Conservation (phyloP, 2,113 vertebrate genomes). For the Argyrosomus japonicus region DNA sequence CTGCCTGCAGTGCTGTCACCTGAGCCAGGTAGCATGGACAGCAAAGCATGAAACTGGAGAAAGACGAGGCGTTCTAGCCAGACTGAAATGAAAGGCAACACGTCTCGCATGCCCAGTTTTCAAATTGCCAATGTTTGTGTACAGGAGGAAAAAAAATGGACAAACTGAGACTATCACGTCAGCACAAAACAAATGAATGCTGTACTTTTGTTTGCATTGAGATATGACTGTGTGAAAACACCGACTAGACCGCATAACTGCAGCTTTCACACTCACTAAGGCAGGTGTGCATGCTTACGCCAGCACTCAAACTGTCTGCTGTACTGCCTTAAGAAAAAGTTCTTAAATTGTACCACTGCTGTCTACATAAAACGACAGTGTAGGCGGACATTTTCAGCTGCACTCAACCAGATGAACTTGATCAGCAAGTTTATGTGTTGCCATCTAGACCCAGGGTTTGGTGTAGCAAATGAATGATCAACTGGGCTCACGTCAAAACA, state of each 20-base stretch:
- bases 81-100: constrained; percentile 33
- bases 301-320: background rate
- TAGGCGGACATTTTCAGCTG: background rate
- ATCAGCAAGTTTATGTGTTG: background rate
- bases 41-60: constrained; percentile 12
- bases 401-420: background rate
- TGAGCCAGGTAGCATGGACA: constrained; percentile 24
- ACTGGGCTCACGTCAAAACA: too few species aligned
- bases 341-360: background rate
- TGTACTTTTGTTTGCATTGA: constrained; percentile 20
- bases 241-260: background rate
- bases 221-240: background rate
- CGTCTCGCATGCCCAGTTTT: constrained; percentile 25
- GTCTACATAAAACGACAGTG: background rate
- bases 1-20: constrained; percentile 30
- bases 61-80: constrained; percentile 4
- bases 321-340: background rate
- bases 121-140: constrained; percentile 34
- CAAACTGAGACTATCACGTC: constrained; percentile 14
- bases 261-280: constrained; percentile 24
- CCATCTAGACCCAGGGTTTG: too few species aligned
- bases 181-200: constrained; percentile 8
- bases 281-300: background rate
- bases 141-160: constrained; percentile 7
- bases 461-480: too few species aligned